Evolutionary conservation across 2,888 invertebrate genomes (phyloP), one percentile per base, ranked within the genome.

Genomic region (Magallana nippona): DNA sequence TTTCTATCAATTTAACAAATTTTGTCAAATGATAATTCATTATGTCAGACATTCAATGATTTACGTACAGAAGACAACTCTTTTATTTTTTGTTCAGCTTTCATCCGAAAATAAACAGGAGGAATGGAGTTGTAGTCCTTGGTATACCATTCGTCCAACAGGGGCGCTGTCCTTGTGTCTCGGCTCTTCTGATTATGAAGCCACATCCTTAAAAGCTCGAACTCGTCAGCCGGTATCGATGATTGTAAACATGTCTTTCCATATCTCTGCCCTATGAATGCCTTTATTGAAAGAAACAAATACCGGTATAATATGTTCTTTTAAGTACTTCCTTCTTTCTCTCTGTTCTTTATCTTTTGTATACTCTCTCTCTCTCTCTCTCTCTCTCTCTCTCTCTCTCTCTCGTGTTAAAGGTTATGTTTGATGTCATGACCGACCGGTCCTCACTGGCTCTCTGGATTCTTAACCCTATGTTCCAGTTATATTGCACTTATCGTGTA

Each of bases 221-320:
- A 93, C 82, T 93, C 92, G 0, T 89, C 85, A 5, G 90, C 89
- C 10, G 89, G 86, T n/a, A 94, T 93, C 15, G 86, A 83, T 2
- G 88, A 85, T 5, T 93, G 93, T 11, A 93, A 87, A 8, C 89
- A 87, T 22, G 86, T 84, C 1, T 89, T 87, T 0, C 93, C 93
- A 87, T 93, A 93, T 62, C 90, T 89, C 81, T 94, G 93, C 5
- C 93, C 93, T 55, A 94, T 83, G 81, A 94, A 90, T 11, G 91
- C 91, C 93, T 93, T 88, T 10, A 82, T 82, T 15, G 19, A 71
- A 27, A 15, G 63, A 22, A 63, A 71, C 13, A 71, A 44, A 44
- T 44, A 5, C 5, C 8, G 8, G 5, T 44, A 44, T 44, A 44
- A 44, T 44, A 8, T 44, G 8, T 44, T 5, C 5, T n/a, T 77